Evolutionary conservation across 2,888 invertebrate genomes (phyloP).

Genomic region (Xestia ashworthii): DNA sequence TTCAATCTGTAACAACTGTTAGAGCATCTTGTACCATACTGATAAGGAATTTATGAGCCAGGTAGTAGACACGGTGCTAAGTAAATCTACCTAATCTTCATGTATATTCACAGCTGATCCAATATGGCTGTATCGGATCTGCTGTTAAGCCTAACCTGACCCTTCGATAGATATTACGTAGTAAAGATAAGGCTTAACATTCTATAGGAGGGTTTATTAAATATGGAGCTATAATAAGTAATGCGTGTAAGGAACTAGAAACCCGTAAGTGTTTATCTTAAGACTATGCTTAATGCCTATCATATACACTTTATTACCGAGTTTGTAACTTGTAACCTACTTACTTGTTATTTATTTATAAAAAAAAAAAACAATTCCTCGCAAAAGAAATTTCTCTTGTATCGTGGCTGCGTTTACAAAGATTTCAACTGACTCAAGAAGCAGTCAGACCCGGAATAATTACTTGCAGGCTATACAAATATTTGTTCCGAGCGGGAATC

Average conservation of each 20-base stretch:
- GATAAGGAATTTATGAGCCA: too few species aligned
- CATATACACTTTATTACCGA: neutral
- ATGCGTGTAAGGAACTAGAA: neutral
- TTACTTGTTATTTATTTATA: neutral
- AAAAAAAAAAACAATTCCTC: neutral
- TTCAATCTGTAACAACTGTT: neutral
- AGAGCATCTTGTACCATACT: neutral
- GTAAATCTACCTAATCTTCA: neutral
- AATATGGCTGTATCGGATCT: neutral
- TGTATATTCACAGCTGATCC: constrained; percentile 15
- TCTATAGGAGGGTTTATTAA: constrained; percentile 7
- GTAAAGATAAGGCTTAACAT: neutral
- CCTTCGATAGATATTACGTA: neutral
- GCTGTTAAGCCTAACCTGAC: neutral
- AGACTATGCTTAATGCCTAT: neutral
- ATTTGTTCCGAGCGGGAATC: neutral
- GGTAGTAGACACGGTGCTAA: neutral
- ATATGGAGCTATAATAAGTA: neutral
- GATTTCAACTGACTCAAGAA: neutral
- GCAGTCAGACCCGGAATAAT: neutral
- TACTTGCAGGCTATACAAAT: neutral
- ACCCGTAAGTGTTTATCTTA: neutral
- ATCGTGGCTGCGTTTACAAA: neutral
- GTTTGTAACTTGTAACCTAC: too few species aligned
- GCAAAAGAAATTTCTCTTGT: neutral